Evolutionary conservation across 2,888 invertebrate genomes (phyloP).

Genomic region (Steinernema hermaphroditum): DNA sequence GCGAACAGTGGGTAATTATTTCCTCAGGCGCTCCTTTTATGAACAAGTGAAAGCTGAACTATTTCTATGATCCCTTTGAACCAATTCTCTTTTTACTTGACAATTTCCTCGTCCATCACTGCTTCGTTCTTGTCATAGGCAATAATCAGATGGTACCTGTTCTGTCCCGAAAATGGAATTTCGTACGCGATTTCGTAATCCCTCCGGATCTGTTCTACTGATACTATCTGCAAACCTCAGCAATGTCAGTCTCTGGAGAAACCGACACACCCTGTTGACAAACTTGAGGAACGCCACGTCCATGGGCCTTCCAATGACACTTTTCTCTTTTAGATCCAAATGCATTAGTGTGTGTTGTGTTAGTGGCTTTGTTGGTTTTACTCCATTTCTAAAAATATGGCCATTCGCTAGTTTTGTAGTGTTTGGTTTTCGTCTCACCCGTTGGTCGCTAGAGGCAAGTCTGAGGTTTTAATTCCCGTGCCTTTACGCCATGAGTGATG

Average conservation of each 20-base stretch:
- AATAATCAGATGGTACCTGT: conserved; percentile 37
- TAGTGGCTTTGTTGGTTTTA: background rate
- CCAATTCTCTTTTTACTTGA: background rate
- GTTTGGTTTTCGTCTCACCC: background rate
- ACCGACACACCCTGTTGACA: conserved; percentile 34
- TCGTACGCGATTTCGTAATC: conserved; percentile 37
- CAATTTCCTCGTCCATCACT: conserved; percentile 29
- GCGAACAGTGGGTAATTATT: conserved; percentile 34
- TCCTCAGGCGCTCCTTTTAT: conserved; percentile 44
- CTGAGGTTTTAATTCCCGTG: conserved; percentile 22
- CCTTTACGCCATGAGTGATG: conserved; percentile 15
- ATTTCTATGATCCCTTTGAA: background rate
- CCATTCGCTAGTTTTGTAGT: too few species aligned
- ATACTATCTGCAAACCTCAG: background rate
- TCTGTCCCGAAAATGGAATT: conserved; percentile 33
- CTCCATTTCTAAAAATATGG: background rate
- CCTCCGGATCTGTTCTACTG: conserved; percentile 24
- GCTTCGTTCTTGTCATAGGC: conserved; percentile 31
- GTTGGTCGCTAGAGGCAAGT: background rate
- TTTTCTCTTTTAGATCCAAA: conserved; percentile 37
- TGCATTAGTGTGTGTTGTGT: conserved; percentile 33
- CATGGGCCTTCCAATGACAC: conserved; percentile 35
- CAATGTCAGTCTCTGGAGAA: background rate
- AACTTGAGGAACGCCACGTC: conserved; percentile 49
- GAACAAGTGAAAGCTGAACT: conserved; percentile 36